Base-by-base conservation (phyloP, 2,797 vertebrate genomes). In the Cryptoblepharus egeriae region DNA sequence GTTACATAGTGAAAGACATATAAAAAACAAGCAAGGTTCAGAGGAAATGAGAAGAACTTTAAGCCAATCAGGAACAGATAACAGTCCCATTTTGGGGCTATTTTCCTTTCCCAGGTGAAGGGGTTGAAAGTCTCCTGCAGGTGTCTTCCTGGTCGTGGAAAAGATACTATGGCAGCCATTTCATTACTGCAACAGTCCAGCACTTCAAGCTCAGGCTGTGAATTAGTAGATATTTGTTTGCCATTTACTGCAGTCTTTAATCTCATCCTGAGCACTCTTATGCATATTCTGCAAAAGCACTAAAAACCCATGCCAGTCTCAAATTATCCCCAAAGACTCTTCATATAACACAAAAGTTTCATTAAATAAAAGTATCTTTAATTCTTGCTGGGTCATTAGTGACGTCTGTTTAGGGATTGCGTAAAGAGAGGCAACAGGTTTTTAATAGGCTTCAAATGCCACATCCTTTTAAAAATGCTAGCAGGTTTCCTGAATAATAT, bases 291-390 rank as follows among this genome's bases (percentile, higher is more conserved):
- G 20, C 16, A 74, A 12, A 32, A 35, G 6, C 18, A 7, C 35
- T 67, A 20, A 35, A 7, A 67, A 32, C 30, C 30, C 2, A 37
- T 4, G 22, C 7, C 9, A 74, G 30, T 30, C 35, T 57, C 49
- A 55, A 57, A 74, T 2, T 18, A 26, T 12, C 22, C 49, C 52
- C 52, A 35, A 15, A 7, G 52, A 74, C 20, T 5, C 30, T 57
- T 32, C 18, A 26, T 73, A 11, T 73, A 57, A 58, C n/a, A 32
- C 18, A 32, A 67, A 22, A 85, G 73, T 39, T 84, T 78, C 37
- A 79, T 85, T 79, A 88, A 91, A 88, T 84, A 71, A 86, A 61
- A 73, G 13, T 42, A 80, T 63, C 80, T 90, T 90, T 70, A 26
- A 69, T 75, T 90, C 70, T 57, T 64, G 2, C 71, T n/a, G 26